These are phyloP conservation scores for Drosophila quinaria DNA, from an alignment of 2,888 invertebrate species.

Conservation along the genomic window DNA sequence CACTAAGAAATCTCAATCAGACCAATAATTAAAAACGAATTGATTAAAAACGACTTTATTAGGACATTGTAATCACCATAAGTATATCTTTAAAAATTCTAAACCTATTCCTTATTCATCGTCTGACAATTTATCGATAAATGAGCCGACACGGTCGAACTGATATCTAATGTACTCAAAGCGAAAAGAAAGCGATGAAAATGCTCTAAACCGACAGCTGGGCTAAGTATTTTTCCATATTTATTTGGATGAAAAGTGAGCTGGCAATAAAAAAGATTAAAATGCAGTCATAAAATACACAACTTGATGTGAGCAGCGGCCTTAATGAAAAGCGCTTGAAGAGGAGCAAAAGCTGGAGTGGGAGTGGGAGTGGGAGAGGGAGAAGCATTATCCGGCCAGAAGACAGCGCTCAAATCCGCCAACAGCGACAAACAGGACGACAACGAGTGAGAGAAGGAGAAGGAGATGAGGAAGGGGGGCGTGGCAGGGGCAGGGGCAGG, in stretches of 20 bases:
- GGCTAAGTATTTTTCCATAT: slow-evolving; percentile 24
- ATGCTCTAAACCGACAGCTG: slow-evolving; percentile 13
- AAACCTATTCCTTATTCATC: neutral
- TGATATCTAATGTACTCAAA: neutral
- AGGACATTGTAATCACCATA: too few species aligned
- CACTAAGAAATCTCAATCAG: too few species aligned
- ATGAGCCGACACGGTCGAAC: neutral
- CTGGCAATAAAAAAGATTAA: slow-evolving; percentile 64
- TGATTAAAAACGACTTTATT: too few species aligned
- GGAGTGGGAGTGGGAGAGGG: neutral
- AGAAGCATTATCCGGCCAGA: slow-evolving; percentile 9
- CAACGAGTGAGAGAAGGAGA: neutral
- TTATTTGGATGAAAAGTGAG: slow-evolving; percentile 34
- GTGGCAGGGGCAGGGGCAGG: neutral
- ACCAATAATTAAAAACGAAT: too few species aligned
- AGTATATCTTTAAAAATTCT: neutral
- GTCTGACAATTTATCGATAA: slow-evolving; percentile 6
- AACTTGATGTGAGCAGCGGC: slow-evolving; percentile 59
- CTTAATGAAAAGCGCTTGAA: slow-evolving; percentile 67
- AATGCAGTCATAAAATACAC: slow-evolving; percentile 69
- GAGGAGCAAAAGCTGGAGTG: neutral
- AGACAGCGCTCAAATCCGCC: slow-evolving; percentile 29
- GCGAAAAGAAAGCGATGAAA: slow-evolving; percentile 5
- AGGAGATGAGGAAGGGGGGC: neutral
- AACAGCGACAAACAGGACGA: slow-evolving; percentile 27